Conservation (phyloP, 2,888 invertebrate species). For the Zootermopsis nevadensis region DNA sequence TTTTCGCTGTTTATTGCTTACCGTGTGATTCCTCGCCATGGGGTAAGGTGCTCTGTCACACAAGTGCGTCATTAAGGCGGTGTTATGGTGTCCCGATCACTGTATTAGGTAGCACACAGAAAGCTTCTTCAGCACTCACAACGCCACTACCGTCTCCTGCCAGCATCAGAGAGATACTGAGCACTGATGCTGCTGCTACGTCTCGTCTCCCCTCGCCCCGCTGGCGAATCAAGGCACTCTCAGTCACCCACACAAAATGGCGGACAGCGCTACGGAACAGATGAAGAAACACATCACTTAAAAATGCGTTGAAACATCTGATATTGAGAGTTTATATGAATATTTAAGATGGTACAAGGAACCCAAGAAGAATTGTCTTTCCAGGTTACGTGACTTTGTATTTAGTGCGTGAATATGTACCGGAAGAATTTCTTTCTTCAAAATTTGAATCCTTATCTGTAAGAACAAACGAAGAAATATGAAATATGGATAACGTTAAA, state of each 20-base stretch:
- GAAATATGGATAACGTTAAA: too few relatives aligned
- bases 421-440: too few relatives aligned
- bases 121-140: neutral
- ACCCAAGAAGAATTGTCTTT: too few relatives aligned
- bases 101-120: neutral
- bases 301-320: neutral
- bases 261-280: neutral
- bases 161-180: conserved; percentile 6
- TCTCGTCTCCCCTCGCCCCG: neutral
- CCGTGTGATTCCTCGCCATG: too few relatives aligned
- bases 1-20: too few relatives aligned
- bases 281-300: neutral
- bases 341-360: too few relatives aligned
- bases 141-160: neutral
- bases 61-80: neutral
- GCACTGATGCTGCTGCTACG: neutral
- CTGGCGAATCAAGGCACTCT: neutral
- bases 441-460: too few relatives aligned
- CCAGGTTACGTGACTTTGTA: too few relatives aligned
- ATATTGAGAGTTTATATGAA: neutral
- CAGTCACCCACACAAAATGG: conserved; percentile 18
- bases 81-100: neutral
- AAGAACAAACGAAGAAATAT: too few relatives aligned
- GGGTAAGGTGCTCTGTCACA: neutral
- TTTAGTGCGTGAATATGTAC: too few relatives aligned